Evolutionary conservation across 2,888 invertebrate species (phyloP).

Genomic region (Polydrusus cervinus): DNA sequence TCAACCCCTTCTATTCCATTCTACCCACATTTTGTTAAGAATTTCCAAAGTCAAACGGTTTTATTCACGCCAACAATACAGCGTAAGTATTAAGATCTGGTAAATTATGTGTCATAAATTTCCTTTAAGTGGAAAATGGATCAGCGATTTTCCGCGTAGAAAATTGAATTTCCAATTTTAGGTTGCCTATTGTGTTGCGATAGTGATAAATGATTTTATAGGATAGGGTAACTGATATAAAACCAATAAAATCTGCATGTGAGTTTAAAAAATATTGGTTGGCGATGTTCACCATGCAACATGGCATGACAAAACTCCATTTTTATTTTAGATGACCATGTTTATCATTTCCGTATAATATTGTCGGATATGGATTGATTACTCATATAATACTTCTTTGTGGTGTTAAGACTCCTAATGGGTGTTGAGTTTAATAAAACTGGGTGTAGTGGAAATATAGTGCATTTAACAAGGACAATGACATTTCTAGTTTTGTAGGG

Average conservation of each 20-base stretch:
- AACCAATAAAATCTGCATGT: not conserved
- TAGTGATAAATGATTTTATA: constrained; percentile 24
- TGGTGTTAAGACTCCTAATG: too few species aligned
- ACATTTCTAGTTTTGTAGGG: too few species aligned
- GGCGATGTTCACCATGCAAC: not conserved
- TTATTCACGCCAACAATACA: constrained; percentile 7
- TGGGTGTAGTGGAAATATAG: too few species aligned
- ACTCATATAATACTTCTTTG: too few species aligned
- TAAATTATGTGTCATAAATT: constrained; percentile 23
- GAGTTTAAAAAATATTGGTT: not conserved
- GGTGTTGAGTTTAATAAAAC: too few species aligned
- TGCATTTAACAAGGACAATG: too few species aligned
- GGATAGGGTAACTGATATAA: constrained; percentile 2
- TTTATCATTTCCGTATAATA: not conserved
- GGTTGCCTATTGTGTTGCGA: constrained; percentile 10
- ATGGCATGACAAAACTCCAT: not conserved
- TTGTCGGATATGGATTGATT: too few species aligned
- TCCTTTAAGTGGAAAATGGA: constrained; percentile 23
- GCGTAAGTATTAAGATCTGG: not conserved
- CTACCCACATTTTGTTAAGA: not conserved
- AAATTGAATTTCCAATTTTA: constrained; percentile 23
- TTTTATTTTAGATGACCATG: too few species aligned
- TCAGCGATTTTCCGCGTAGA: constrained; percentile 17
- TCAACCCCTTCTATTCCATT: too few species aligned
- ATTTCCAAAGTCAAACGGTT: not conserved